Base-by-base conservation (phyloP, 2,113 vertebrate species). In the Eulemur macaco region DNA sequence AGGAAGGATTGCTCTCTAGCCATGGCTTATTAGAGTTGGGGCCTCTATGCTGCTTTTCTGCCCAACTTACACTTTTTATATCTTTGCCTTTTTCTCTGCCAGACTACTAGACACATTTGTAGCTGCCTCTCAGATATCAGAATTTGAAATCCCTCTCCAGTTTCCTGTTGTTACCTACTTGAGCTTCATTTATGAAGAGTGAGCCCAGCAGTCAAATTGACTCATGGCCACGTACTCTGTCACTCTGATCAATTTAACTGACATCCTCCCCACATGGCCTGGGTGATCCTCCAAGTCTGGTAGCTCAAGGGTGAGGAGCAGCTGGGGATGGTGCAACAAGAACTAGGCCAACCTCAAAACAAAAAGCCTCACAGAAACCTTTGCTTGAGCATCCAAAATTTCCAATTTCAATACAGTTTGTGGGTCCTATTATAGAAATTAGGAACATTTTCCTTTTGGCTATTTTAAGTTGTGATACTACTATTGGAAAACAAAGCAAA, bases 281-380 rank as follows among this genome's bases (percentile, higher is more conserved):
- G 3, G 7, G 7, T 18, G 13, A 9, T 25, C 14, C 15, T 12
- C 20, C 3, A n/a, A 23, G 34, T 20, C 80, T 68, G 39, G 42
- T 2, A 60, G 31, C 11, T 87, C 23, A 8, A n/a, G 50, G 2
- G 3, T 17, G 0, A 17, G 5, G 1, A 34, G 15, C 1, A 27
- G 1, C 8, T 12, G 1, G 14, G 5, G 21, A 8, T 3, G 20
- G 7, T 20, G 21, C 4, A 23, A 50, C 4, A 6, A 31, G 14
- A 50, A 12, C 14, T 14, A 1, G 42, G 14, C 12, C 45, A 77
- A 2, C 18, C 29, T 88, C 50, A 20, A 31, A 78, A 66, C 58
- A 27, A 27, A 52, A 77, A 4, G 3, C 6, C 3, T 68, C 58
- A 9, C 7, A 27, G 42, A 84, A 50, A 11, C 3, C 21, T 68